Evolutionary conservation across 2,113 vertebrate species (phyloP), one percentile per base, ranked within the genome.

Genomic region (Rhinoderma darwinii): DNA sequence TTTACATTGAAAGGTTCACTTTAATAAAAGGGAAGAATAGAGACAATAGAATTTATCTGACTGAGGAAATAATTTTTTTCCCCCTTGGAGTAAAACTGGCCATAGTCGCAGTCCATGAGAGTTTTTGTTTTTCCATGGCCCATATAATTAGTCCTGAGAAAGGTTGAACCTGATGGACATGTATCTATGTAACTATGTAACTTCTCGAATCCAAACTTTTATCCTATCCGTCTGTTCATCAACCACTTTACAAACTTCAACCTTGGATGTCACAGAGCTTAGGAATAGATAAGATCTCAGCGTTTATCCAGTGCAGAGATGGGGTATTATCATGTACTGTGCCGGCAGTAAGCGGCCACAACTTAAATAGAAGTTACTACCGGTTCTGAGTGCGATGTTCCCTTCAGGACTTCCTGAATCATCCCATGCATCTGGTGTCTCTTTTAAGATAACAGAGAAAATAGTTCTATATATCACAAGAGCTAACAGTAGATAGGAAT

Each of bases 361-460:
- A 61, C 5, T 41, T 61, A 63, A 80, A 80, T 80, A 59, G 54
- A 35, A 61, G 78, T 61, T 61, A 61, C 51, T 25, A 25, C 32
- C 35, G 35, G 32, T 59, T 30, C 54, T 25, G 18, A 15, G 78
- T 41, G 35, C 78, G 9, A 61, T 81, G 78, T 41, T n/a, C 54
- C 32, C 35, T 25, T 61, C 78, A 61, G 54, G 54, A 43, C 54
- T 81, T 81, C 78, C 78, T 41, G 54, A 81, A 54, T 61, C 78
- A 61, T 59, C 54, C 22, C 59, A 56, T 81, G 54, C 17, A 43
- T 81, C 54, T 81, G 54, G 22, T 81, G 54, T 54, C 54, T 61
- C 78, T 63, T 81, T 61, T 54, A 81, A 81, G 78, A 25, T 59
- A 61, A 41, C 35, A 27, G 78, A 81, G 54, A 61, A 81, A 61